Evolutionary conservation across 2,113 vertebrate genomes (phyloP).

Genomic region (Cygnus buccinator): DNA sequence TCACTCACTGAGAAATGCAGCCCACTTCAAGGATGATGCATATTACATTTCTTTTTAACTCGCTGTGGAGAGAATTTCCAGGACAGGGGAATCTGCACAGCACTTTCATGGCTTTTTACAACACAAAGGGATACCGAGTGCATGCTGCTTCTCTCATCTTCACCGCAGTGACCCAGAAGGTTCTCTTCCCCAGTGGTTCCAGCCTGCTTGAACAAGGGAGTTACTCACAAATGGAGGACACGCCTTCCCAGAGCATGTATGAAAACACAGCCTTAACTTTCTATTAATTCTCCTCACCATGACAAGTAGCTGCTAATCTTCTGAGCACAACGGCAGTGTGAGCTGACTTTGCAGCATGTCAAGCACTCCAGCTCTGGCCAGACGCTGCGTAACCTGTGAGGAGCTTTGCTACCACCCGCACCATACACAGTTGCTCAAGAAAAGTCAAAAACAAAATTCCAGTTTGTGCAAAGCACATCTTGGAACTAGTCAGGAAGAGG

Average conservation of each 20-base stretch:
- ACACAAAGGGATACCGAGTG: not conserved
- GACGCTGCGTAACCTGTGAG: not conserved
- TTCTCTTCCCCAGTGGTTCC: not conserved
- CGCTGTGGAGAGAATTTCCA: not conserved
- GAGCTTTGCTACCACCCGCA: not conserved
- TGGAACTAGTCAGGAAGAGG: not conserved
- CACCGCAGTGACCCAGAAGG: not conserved
- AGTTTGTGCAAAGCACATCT: not conserved
- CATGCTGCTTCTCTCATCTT: not conserved
- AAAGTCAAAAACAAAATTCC: not conserved
- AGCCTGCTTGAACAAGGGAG: not conserved
- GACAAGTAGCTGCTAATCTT: not conserved
- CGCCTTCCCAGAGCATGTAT: not conserved
- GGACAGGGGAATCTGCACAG: not conserved
- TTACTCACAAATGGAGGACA: not conserved
- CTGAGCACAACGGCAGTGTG: not conserved
- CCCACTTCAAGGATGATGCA: not conserved
- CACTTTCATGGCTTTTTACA: not conserved
- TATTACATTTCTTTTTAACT: not conserved
- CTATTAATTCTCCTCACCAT: not conserved
- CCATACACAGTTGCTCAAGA: not conserved
- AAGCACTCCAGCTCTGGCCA: not conserved
- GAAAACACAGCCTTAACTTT: not conserved
- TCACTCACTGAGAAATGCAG: not conserved
- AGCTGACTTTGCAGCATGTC: not conserved